Evolutionary conservation across 2,113 vertebrate species (phyloP).

Genomic region (Crotalus helleri): DNA sequence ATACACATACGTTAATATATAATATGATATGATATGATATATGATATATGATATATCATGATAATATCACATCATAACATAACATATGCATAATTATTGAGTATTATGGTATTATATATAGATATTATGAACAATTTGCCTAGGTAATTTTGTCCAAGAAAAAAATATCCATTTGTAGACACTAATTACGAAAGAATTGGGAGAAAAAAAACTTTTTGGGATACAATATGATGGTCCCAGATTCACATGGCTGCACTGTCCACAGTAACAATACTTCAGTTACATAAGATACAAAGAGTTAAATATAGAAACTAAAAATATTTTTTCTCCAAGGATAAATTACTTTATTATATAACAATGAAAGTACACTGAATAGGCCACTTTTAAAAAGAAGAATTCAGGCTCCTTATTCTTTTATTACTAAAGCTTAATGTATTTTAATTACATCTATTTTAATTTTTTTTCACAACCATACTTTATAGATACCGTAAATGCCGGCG

Average conservation of each 20-base stretch:
- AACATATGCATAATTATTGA: too few relatives aligned
- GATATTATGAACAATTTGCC: background rate
- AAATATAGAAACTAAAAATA: background rate
- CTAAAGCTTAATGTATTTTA: background rate
- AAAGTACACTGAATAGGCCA: background rate
- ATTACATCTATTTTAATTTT: background rate
- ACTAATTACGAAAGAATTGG: background rate
- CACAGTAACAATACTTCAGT: background rate
- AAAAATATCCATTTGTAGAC: background rate
- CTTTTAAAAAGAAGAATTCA: background rate
- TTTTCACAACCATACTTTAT: background rate
- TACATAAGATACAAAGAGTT: background rate
- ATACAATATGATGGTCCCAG: background rate
- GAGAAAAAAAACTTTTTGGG: background rate
- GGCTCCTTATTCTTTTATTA: background rate
- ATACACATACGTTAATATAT: too few relatives aligned
- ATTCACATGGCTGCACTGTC: background rate
- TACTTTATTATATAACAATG: slow-evolving; percentile 10
- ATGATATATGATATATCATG: too few relatives aligned
- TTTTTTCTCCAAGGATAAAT: background rate
- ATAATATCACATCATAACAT: too few relatives aligned
- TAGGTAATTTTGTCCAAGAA: background rate
- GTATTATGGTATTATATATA: too few relatives aligned
- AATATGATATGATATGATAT: too few relatives aligned
- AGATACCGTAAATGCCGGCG: too few relatives aligned